Evolutionary conservation across 2,888 invertebrate genomes (phyloP).

Genomic region (Silvanus unidentatus): DNA sequence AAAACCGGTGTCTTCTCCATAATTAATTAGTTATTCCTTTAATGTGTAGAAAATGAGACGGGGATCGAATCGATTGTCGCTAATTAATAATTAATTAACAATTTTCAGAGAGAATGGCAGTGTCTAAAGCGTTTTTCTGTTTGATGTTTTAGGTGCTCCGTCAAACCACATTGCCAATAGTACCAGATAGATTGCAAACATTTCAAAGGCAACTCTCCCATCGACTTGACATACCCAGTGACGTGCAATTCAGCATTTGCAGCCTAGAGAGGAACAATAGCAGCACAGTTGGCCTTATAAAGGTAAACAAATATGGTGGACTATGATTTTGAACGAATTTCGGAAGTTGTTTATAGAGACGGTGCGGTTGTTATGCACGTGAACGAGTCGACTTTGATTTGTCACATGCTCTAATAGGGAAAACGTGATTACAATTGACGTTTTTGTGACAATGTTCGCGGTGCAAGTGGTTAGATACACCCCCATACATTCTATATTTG

Average conservation of each 20-base stretch:
- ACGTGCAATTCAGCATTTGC: conserved; percentile 75
- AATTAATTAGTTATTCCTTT: too few species aligned
- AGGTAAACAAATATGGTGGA: conserved; percentile 49
- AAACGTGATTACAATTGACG: background rate
- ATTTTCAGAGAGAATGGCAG: too few species aligned
- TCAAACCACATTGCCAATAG: conserved; percentile 76
- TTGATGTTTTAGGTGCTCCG: conserved; percentile 75
- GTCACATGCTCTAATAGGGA: background rate
- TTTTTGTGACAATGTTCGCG: too few species aligned
- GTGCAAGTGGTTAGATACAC: too few species aligned
- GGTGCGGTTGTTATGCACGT: too few species aligned
- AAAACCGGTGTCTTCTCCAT: too few species aligned
- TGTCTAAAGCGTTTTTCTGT: too few species aligned
- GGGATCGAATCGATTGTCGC: too few species aligned
- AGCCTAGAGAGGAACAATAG: conserved; percentile 65
- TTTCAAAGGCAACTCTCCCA: conserved; percentile 79
- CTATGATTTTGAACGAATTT: background rate
- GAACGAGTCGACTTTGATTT: background rate
- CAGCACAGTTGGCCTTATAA: conserved; percentile 66
- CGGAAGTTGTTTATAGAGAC: too few species aligned
- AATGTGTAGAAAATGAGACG: too few species aligned
- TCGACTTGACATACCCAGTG: conserved; percentile 63
- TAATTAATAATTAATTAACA: too few species aligned
- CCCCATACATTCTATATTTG: too few species aligned
- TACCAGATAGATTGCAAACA: conserved; percentile 73